A percentile compares a stretch with the other conserved stretches of the same genome.
Conservation (phyloP, 2,113 vertebrate genomes). For the Anarhynchus alexandrinus region DNA sequence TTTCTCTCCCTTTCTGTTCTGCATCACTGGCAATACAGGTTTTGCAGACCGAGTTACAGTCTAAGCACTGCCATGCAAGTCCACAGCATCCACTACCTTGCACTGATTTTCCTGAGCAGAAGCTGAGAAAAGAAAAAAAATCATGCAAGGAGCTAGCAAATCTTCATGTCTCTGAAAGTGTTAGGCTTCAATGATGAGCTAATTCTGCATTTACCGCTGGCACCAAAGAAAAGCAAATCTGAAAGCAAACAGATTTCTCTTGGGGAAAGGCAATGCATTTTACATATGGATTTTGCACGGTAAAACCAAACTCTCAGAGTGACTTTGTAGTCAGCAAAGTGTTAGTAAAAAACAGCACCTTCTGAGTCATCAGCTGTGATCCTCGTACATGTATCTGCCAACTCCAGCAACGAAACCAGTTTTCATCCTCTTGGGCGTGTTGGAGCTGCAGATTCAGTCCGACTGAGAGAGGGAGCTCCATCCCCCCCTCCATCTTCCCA, state of each 20-base stretch:
- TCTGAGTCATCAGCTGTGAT: background rate
- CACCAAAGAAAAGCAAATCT: background rate
- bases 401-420: background rate
- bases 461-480: background rate
- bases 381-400: accelerated
- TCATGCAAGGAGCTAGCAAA: background rate
- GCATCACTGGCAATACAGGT: accelerated
- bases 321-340: background rate
- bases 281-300: accelerated
- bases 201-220: background rate
- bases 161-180: background rate
- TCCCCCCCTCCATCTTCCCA: background rate
- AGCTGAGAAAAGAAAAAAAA: background rate
- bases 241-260: background rate
- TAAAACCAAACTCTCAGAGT: background rate
- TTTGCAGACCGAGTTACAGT: background rate
- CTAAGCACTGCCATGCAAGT: background rate
- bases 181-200: background rate
- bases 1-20: background rate
- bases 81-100: background rate
- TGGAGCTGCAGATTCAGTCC: background rate
- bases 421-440: background rate
- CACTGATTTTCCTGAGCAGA: background rate
- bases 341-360: background rate
- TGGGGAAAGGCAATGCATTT: accelerated